These are phyloP conservation scores for Rotaria socialis DNA, from an alignment of 2,888 invertebrate genomes.

Conservation along the genomic window DNA sequence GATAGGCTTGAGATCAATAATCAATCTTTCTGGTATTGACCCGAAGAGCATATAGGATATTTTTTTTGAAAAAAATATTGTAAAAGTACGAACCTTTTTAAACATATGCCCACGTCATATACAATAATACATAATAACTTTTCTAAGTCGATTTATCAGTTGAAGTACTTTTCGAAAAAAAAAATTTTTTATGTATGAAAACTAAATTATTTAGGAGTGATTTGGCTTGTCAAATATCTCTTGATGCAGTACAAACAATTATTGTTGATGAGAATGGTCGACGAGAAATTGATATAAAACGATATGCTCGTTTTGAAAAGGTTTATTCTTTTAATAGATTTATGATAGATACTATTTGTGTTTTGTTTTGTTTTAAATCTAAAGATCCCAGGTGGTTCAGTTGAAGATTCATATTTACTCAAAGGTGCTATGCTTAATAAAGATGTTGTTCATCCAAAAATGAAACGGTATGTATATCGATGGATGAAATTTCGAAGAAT, in stretches of 20 bases:
- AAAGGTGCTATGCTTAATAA: slow-evolving; percentile 96
- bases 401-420: slow-evolving; percentile 87
- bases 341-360: background rate
- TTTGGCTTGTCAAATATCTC: slow-evolving; percentile 85
- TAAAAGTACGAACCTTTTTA: no score
- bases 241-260: slow-evolving; percentile 89
- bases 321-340: slow-evolving; percentile 47
- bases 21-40: no score
- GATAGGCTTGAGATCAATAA: no score
- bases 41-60: no score
- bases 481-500: background rate
- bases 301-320: slow-evolving; percentile 83
- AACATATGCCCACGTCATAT: no score
- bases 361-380: background rate
- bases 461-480: slow-evolving; percentile 65
- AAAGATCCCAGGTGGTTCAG: slow-evolving; percentile 81
- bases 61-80: no score
- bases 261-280: slow-evolving; percentile 76
- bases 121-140: no score
- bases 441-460: slow-evolving; percentile 95
- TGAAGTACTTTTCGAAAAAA: no score
- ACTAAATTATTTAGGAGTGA: slow-evolving; percentile 65
- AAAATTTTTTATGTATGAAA: background rate
- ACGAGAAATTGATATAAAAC: slow-evolving; percentile 91
- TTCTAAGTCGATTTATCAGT: no score